Evolutionary conservation across 2,888 invertebrate species (phyloP).

Genomic region (Lissonota sp.): DNA sequence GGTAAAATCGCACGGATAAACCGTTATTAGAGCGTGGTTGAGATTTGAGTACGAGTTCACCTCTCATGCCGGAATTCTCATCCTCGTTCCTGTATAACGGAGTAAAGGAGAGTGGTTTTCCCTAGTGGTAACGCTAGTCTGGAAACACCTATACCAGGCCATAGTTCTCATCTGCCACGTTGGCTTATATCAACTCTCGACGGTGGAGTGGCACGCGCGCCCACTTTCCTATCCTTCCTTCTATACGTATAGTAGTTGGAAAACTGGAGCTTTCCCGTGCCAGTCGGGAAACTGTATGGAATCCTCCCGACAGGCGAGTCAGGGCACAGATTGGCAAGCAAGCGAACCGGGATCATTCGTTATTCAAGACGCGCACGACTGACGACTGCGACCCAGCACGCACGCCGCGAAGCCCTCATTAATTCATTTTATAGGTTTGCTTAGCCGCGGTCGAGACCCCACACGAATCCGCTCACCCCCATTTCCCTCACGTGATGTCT

Average conservation of each 20-base stretch:
- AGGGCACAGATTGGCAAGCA: slow-evolving; percentile 46
- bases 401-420: slow-evolving; percentile 72
- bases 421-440: slow-evolving; percentile 77
- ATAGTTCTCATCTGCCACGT: slow-evolving; percentile 50
- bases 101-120: slow-evolving; percentile 31
- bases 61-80: background rate
- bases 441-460: slow-evolving; percentile 66
- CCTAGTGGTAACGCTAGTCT: slow-evolving; percentile 41
- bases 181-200: slow-evolving; percentile 58
- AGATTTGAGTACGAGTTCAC: slow-evolving; percentile 38
- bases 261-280: slow-evolving; percentile 6
- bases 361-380: slow-evolving; percentile 76
- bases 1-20: slow-evolving; percentile 46
- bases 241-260: slow-evolving; percentile 10
- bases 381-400: slow-evolving; percentile 73
- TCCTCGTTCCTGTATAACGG: slow-evolving; percentile 17
- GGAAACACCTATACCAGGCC: slow-evolving; percentile 35
- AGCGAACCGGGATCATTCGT: slow-evolving; percentile 73
- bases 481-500: slow-evolving; percentile 34
- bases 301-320: slow-evolving; percentile 13
- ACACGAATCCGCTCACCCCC: slow-evolving; percentile 57
- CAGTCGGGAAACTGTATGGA: slow-evolving; percentile 8
- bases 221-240: slow-evolving; percentile 18
- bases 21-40: slow-evolving; percentile 32
- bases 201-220: slow-evolving; percentile 45